Evolutionary conservation across 2,113 vertebrate genomes (phyloP), one percentile per base, ranked within the genome.

Genomic region (Chloebia gouldiae): DNA sequence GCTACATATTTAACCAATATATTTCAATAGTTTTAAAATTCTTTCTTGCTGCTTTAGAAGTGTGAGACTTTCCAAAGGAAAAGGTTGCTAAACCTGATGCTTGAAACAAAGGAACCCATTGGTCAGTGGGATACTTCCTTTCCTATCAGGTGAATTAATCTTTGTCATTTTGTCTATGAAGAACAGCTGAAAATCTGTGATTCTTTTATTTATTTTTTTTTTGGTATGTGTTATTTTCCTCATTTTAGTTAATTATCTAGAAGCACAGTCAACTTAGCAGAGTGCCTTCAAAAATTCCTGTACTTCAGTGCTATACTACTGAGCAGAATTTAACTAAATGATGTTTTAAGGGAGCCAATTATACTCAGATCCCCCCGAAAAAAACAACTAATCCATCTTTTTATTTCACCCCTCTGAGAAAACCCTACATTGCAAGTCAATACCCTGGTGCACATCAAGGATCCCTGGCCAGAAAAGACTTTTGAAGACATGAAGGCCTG

Each of bases 261-360:
- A 85, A 92, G 35, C 57, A 95, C 61, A 94, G 93, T 96, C 93
- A 96, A 40, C 65, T 92, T 86, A 96, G 73, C 70, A 94, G 88
- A 45, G 65, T 95, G 95, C 72, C 68, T 95, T 97, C 90, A 96
- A 90, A 97, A 97, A 86, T 96, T 40, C 63, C 37, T 92, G 86
- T 71, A 76, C 68, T 82, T 77, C 68, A 33, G 25, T 49, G 80
- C 56, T 92, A 33, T 31, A 81, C 65, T 49, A 93, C 81, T 7
- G 75, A 97, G 71, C 72, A 96, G 75, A 91, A 68, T 91, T 97
- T 96, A 97, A 96, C 80, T 76, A 81, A 86, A 92, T 92, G 44
- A 79, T 96, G 97, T 97, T 97, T 97, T 95, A 96, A 97, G 60
- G 83, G 75, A 96, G 51, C 24, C 42, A 96, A 96, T 97, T 97